These are phyloP conservation scores for Gymnocypris eckloni DNA, from an alignment of 2,797 vertebrate species.

Conservation along the genomic window DNA sequence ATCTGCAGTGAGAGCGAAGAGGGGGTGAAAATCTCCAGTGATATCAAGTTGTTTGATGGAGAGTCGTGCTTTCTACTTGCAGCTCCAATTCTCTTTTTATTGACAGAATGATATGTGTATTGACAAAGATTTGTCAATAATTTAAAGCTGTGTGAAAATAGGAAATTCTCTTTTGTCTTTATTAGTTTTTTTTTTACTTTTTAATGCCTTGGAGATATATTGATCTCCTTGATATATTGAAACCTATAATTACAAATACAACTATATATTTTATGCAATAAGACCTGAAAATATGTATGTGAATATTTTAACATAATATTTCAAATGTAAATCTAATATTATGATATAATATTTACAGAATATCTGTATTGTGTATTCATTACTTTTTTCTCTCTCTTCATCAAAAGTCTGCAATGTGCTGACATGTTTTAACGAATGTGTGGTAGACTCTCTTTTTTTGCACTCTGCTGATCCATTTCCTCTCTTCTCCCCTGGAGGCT, in stretches of 20 bases:
- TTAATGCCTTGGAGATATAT: no score
- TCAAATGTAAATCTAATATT: no score
- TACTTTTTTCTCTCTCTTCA: not conserved
- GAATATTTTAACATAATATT: no score
- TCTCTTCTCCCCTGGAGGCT: constrained; percentile 48
- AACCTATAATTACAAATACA: no score
- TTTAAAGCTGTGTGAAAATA: constrained; percentile 10
- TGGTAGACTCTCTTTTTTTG: constrained; percentile 3
- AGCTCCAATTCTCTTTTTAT: constrained; percentile 62
- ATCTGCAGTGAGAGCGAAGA: constrained; percentile 48
- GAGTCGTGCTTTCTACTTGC: constrained; percentile 66
- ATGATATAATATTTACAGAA: not conserved
- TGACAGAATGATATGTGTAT: constrained; percentile 70
- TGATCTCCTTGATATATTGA: no score
- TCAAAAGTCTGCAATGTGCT: constrained; percentile 3
- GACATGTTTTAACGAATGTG: not conserved
- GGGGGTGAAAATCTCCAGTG: constrained; percentile 46
- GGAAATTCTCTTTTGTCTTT: not conserved
- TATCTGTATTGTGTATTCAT: not conserved
- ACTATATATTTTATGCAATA: no score
- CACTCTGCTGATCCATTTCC: constrained; percentile 51
- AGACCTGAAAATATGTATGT: no score
- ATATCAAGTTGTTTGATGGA: constrained; percentile 38
- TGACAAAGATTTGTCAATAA: constrained; percentile 69
- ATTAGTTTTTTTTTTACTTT: not conserved